Base-by-base conservation (phyloP, 1,140 invertebrate species). In the Catajapyx aquilonaris region DNA sequence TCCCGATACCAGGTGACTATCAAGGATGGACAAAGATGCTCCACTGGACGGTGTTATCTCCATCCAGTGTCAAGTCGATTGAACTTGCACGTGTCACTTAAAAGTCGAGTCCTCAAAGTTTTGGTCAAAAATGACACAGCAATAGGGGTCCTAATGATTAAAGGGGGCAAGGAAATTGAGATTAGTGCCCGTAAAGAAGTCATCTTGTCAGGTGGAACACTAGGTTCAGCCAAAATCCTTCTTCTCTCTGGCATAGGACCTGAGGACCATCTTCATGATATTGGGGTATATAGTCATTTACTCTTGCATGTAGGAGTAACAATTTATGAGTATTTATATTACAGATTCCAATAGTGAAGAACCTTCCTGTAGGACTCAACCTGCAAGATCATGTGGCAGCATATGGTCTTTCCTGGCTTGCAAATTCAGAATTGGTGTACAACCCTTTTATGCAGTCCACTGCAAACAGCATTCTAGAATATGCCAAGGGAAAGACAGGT, bases 181-280 rank as follows among this genome's bases (percentile, higher is more conserved):
- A n/a, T n/a, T n/a, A n/a, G 25, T 25, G 47, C 48, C 1, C 35
- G 11, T 5, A 55, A 54, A 40, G 55, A 57, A 46, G 44, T 56
- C 1, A 49, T 56, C 35, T 13, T 60, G 13, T 54, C 48, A 4
- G 57, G 54, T 5, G 59, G 59, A 5, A 44, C 51, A 1, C 44
- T 61, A 15, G 44, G 45, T n/a, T 48, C 50, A 1, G 50, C 59
- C 2, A 52, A 61, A 42, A 31, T 66, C 15, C 44, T 66, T 5
- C 54, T 66, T 51, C 43, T 66, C 1, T 64, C 60, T n/a, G 64
- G 64, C 13, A 47, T 67, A 31, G 65, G 64, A 17, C 62, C 63
- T 0, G 48, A 44, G 32, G 40, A 52, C 2, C 48, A 64, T 41
- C 44, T 66, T 5, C 33, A 53, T 38, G 34, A 41, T 34, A 18